phyloP scores from a whole-genome alignment of 2,888 invertebrate species.

The Brachycybe producta region DNA sequence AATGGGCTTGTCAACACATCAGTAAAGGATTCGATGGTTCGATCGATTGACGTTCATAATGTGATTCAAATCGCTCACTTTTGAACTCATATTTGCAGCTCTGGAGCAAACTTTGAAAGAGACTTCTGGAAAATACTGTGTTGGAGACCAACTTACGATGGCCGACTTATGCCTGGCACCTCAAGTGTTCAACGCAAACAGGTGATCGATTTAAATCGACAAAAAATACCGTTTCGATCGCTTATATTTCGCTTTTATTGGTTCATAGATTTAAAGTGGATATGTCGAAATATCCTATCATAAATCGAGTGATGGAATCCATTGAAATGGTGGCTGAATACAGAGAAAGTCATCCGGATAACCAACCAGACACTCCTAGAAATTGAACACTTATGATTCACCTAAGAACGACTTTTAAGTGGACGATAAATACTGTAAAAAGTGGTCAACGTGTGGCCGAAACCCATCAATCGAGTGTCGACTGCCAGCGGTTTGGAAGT shows the following conservation, averaged over 20 bases:
- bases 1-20: slow-evolving; percentile 91
- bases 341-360: slow-evolving; percentile 75
- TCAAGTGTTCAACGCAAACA: slow-evolving; percentile 85
- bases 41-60: not conserved
- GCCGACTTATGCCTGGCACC: slow-evolving; percentile 93
- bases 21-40: slow-evolving; percentile 61
- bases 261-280: slow-evolving; percentile 73
- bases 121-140: slow-evolving; percentile 79
- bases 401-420: no score
- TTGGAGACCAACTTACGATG: slow-evolving; percentile 83
- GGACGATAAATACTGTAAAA: not conserved
- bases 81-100: slow-evolving; percentile 40
- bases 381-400: not conserved
- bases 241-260: not conserved
- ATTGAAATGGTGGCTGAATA: slow-evolving; percentile 80
- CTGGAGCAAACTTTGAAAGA: slow-evolving; percentile 73
- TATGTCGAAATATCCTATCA: slow-evolving; percentile 74
- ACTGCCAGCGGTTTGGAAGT: not conserved
- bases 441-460: not conserved
- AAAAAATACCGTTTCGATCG: not conserved
- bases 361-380: slow-evolving; percentile 82
- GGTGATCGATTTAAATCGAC: slow-evolving; percentile 39
- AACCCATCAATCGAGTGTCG: not conserved
- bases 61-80: not conserved
- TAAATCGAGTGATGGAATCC: slow-evolving; percentile 71